Base-by-base conservation (phyloP, 1,140 invertebrate genomes). In the Uloborus diversus region DNA sequence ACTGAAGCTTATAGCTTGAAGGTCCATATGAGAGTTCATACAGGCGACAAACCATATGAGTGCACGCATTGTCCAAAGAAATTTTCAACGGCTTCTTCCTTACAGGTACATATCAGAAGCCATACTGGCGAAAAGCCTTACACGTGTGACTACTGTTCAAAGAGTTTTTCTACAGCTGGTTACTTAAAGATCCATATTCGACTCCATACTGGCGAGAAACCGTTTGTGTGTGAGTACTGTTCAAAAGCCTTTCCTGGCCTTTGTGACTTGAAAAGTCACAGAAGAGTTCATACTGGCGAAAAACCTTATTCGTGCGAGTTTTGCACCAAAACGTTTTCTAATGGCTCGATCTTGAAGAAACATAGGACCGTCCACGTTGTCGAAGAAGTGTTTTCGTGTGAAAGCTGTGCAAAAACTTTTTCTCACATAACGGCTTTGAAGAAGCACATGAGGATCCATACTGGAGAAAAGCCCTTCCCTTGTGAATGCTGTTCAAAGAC, bases 81-180 rank as follows among this genome's bases (percentile, higher is more conserved):
- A 61, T 61, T 61, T 61, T 13, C 57, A 14, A 23, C 27, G 9
- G n/a, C 9, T 7, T 13, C 57, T 13, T 9, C 4, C n/a, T 61
- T 61, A 30, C 7, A 61, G 13, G 5, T 9, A 9, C 57, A 61
- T 30, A 25, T 61, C 4, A 13, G 25, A 1, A 28, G 9, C 20
- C 57, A 61, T 61, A 61, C 57, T 1, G 57, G 57, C 9, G 57
- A 61, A 28, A 61, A n/a, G 30, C 57, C 57, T 1, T 61, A 30
- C 20, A 13, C 11, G 1, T 61, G 57, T 20, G 17, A 20, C 30
- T 28, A 5, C 11, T 61, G 57, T 53, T 20, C 17, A 5, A 53
- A 53, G 20, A 7, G 17, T 0, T 53, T 17, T 53, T 17, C n/a
- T 17, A 9, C 7, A 53, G 23, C 17, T 7, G 9, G 5, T 20